Evolutionary conservation across 2,888 invertebrate species (phyloP).

Genomic region (Netelia inedita): DNA sequence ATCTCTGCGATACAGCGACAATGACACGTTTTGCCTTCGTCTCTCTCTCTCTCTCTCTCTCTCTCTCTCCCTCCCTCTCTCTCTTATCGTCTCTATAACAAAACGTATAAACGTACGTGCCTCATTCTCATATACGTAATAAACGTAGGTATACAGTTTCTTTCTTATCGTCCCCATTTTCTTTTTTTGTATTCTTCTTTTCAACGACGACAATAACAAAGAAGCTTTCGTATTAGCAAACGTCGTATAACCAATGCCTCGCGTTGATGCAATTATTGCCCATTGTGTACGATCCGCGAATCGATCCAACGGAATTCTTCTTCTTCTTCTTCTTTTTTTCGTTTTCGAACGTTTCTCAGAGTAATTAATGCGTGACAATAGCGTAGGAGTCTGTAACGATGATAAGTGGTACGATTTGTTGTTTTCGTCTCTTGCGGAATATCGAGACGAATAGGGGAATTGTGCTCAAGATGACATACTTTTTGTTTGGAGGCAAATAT

Average conservation of each 20-base stretch:
- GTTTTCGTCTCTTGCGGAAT: too few species aligned
- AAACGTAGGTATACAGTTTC: slow-evolving; percentile 25
- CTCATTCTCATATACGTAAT: background rate
- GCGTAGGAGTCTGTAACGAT: background rate
- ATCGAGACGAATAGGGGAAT: too few species aligned
- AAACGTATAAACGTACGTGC: background rate
- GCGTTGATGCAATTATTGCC: slow-evolving; percentile 31
- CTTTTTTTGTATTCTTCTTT: background rate
- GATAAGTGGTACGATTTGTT: background rate
- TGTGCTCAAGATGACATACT: too few species aligned
- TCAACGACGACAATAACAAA: slow-evolving; percentile 36
- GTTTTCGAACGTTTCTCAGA: background rate
- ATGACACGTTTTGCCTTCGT: slow-evolving; percentile 6
- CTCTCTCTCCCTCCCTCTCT: background rate
- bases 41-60: background rate
- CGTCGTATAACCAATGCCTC: slow-evolving; percentile 12
- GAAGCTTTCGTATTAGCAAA: slow-evolving; percentile 35
- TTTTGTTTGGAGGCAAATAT: too few species aligned
- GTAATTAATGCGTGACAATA: background rate
- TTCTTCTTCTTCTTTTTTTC: background rate
- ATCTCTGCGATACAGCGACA: slow-evolving; percentile 15
- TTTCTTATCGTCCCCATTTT: slow-evolving; percentile 17
- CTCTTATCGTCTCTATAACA: background rate
- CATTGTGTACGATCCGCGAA: slow-evolving; percentile 9
- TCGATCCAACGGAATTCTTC: background rate